These are phyloP conservation scores for Myotis yumanensis DNA, from an alignment of 2,113 vertebrate genomes.

Conservation along the genomic window DNA sequence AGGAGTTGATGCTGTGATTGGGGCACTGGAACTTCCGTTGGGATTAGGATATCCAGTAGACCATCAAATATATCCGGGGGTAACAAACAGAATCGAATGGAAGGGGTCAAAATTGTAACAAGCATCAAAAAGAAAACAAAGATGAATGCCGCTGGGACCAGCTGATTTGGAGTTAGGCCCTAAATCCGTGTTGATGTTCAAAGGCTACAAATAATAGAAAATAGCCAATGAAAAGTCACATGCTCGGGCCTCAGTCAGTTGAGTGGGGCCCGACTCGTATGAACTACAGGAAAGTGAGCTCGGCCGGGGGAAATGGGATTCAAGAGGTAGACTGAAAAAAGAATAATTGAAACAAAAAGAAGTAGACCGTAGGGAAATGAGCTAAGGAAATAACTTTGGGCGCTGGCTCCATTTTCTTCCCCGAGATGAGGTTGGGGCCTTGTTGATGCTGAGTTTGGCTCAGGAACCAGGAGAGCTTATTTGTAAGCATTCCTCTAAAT, in stretches of 20 bases:
- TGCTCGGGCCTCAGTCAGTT: fast-evolving
- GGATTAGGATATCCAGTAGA: neutral
- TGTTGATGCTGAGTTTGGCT: neutral
- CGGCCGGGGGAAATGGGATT: neutral
- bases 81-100: neutral
- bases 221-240: neutral
- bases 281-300: neutral
- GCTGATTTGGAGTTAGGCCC: neutral
- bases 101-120: neutral
- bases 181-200: neutral
- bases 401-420: neutral
- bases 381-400: neutral
- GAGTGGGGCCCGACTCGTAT: neutral
- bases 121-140: neutral
- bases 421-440: neutral
- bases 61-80: neutral
- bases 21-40: neutral
- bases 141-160: neutral
- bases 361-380: neutral
- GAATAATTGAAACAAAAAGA: neutral
- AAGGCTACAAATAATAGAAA: neutral
- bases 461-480: neutral
- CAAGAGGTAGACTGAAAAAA: neutral
- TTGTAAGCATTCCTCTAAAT: neutral
- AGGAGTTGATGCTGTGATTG: neutral